Base-by-base conservation (phyloP, 2,797 vertebrate genomes). In the Tapirus indicus region DNA sequence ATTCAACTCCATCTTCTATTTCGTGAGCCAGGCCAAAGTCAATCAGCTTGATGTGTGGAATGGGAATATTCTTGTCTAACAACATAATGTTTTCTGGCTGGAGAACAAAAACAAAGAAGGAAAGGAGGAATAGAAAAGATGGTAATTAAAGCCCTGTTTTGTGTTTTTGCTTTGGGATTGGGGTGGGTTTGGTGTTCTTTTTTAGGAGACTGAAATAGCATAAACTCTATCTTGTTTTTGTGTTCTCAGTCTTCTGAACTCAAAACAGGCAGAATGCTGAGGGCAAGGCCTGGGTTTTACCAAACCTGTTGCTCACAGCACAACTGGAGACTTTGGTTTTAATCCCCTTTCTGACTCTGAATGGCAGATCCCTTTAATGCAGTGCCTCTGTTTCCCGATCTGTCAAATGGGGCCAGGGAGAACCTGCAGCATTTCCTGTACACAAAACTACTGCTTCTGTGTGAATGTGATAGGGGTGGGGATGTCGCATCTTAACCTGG, bases 61-160 rank as follows among this genome's bases (percentile, higher is more conserved):
- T 96, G 80, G 98, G 98, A 83, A 99, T 98, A 44, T 99, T 99
- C 98, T 99, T 99, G 98, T 99, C 99, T 97, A 99, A 99, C 98
- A 99, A 99, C 99, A 99, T 99, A 97, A 99, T 99, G 94, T 99
- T 99, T 98, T 99, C 99, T 98, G 99, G 99, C 99, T 99, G 97
- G 91, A 98, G 98, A 97, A 97, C 97, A 95, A 10, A 95, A 85
- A 79, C 0, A 96, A 90, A 52, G 12, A 72, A 68, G 56, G 18
- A 84, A 49, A 49, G 21, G 2, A 64, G 75, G 14, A 35, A 64
- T 52, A 82, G 20, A 89, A 87, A 85, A 96, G 86, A 95, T 25
- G 41, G 74, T 95, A 92, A 96, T 95, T 97, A 95, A 78, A 92
- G 90, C 56, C 58, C 54, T 66, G 75, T 38, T 94, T 83, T 93